Evolutionary conservation across 2,888 invertebrate genomes (phyloP), one percentile per base, ranked within the genome.

Genomic region (Troides aeacus): DNA sequence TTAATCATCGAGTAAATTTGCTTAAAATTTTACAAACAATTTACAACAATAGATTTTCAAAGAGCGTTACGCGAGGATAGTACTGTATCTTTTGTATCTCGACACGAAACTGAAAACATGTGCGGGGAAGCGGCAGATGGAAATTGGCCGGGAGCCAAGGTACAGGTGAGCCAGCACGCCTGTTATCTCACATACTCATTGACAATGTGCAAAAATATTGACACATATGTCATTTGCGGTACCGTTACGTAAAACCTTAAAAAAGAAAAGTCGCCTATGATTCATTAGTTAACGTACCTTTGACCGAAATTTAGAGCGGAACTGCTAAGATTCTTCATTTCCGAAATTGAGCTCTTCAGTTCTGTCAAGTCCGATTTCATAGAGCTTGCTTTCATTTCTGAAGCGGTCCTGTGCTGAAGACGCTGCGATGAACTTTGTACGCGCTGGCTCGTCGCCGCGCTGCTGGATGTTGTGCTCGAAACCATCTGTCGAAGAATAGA

Each of bases 271-370:
- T 59, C 73, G 69, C 23, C 59, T 46, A 56, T 70, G 66, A 70
- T 18, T 67, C 67, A 66, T 23, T 24, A 23, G 10, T 18, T 17
- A 66, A 79, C 82, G 81, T 74, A 92, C 92, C 91, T 88, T 83
- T 90, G 88, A 80, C 87, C 86, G 77, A 92, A 90, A 78, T 89
- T 91, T 77, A 89, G 84, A 71, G 90, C 88, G 61, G 90, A 82
- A 78, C 83, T 90, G 79, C 91, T 92, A 72, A 96, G 92, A 80
- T 95, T 97, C 90, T 96, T 97, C 95, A 97, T 97, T 92, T 97
- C 97, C 73, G 96, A 96, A 87, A 97, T 96, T 82, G 96, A 96
- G 84, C 96, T 96, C 87, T 97, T 95, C 74, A 97, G 93, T 83
- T 96, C 96, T 72, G 94, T 94, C 64, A 96, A 93, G 86, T 97